phyloP scores from a whole-genome alignment of 2,113 vertebrate species.

The Neogale vison region DNA sequence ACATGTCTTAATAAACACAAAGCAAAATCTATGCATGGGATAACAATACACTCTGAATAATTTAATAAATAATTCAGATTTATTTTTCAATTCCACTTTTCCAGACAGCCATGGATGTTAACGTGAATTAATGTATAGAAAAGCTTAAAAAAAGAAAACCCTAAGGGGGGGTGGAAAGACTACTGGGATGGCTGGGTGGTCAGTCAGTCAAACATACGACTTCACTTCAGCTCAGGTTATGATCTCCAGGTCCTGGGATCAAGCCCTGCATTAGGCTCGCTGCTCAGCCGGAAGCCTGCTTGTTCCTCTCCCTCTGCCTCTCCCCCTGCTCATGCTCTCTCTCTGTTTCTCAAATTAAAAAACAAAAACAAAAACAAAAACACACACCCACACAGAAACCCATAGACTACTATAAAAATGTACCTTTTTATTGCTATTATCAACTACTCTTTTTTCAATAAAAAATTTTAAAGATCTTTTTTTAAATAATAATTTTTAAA shows the following conservation, averaged over 20 bases:
- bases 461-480: background rate
- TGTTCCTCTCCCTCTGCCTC: background rate
- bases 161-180: background rate
- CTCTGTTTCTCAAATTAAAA: too few relatives aligned
- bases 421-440: background rate
- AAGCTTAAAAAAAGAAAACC: background rate
- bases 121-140: background rate
- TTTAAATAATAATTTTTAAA: background rate
- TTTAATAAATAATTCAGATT: background rate
- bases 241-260: background rate
- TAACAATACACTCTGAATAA: background rate
- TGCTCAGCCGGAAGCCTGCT: background rate
- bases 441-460: background rate
- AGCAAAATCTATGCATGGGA: background rate
- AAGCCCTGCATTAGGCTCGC: rapidly evolving
- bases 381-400: background rate
- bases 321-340: too few relatives aligned
- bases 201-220: background rate
- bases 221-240: background rate
- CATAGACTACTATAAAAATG: background rate
- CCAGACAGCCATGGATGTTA: background rate
- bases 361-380: background rate
- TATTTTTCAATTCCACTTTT: background rate
- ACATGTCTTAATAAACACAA: background rate
- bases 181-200: background rate